phyloP scores from a whole-genome alignment of 2,113 vertebrate genomes.

The Caranx ignobilis region DNA sequence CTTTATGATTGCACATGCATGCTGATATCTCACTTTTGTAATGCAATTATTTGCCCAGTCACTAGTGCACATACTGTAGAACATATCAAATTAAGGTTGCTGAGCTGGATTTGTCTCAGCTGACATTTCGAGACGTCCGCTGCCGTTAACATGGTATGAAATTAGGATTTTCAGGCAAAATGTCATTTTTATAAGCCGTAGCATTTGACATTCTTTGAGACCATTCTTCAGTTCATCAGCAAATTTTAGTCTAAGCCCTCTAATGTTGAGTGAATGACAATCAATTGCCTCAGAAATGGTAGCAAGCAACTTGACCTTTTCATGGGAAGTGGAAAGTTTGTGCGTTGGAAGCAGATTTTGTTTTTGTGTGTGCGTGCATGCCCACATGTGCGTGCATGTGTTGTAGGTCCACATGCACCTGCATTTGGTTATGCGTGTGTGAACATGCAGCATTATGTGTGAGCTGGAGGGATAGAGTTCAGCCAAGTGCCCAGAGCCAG shows the following conservation, averaged over 20 bases:
- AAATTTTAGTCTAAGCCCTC: conserved; percentile 23
- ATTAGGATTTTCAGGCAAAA: conserved; percentile 61
- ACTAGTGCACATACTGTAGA: conserved; percentile 7
- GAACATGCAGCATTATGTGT: background rate
- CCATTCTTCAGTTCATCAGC: conserved; percentile 50
- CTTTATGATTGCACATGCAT: background rate
- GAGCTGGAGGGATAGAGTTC: conserved; percentile 40
- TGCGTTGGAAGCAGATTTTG: background rate
- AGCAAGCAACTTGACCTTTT: conserved; percentile 65
- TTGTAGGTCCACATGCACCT: background rate
- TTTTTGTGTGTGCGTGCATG: background rate
- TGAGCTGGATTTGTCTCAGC: conserved; percentile 46
- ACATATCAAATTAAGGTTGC: conserved; percentile 45
- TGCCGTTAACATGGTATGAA: conserved; percentile 54
- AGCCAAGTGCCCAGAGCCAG: conserved; percentile 44
- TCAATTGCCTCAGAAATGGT: conserved; percentile 41
- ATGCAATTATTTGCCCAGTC: conserved; percentile 46
- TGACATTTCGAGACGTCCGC: conserved; percentile 65
- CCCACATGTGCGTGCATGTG: background rate
- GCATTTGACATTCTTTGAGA: conserved; percentile 51
- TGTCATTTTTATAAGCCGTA: conserved; percentile 58
- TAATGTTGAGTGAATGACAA: conserved; percentile 45
- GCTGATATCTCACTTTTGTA: conserved; percentile 10
- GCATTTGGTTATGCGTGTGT: conserved; percentile 2
- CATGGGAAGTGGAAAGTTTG: conserved; percentile 25